Percentiles rank a stretch among this genome's conserved stretches.
Evolutionary conservation across 2,797 vertebrate genomes (phyloP).

Genomic region (Percopsis omiscomaycus): DNA sequence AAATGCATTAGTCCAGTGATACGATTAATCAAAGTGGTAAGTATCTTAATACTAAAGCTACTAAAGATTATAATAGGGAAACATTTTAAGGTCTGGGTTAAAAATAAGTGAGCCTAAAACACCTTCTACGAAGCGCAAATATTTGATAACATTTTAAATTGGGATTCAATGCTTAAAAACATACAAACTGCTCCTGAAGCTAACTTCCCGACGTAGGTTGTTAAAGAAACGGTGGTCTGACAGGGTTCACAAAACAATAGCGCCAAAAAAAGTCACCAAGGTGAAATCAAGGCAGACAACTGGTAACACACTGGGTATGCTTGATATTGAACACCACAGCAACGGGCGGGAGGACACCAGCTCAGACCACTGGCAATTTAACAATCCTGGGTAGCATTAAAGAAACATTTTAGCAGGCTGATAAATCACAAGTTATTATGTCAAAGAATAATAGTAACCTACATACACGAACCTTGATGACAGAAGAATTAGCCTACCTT

Average conservation of each 20-base stretch:
- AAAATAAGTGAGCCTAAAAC: too few relatives aligned
- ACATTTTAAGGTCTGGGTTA: too few relatives aligned
- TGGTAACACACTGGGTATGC: constrained; percentile 27
- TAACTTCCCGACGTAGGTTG: constrained; percentile 18
- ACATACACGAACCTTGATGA: too few relatives aligned
- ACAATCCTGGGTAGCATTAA: constrained; percentile 6
- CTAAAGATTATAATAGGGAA: too few relatives aligned
- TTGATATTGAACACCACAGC: constrained; percentile 20
- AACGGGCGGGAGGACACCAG: constrained; percentile 23
- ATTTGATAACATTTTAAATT: background rate
- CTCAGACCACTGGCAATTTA: constrained; percentile 47
- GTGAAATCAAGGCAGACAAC: constrained; percentile 17
- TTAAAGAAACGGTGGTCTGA: constrained; percentile 65
- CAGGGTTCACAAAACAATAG: constrained; percentile 34
- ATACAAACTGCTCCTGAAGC: background rate
- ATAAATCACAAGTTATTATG: background rate
- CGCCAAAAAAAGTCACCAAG: constrained; percentile 6
- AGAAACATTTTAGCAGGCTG: background rate
- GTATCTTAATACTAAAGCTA: background rate
- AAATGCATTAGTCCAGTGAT: too few relatives aligned
- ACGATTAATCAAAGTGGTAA: too few relatives aligned
- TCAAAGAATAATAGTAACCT: background rate
- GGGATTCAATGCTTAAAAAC: background rate
- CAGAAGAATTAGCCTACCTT: constrained; percentile 79
- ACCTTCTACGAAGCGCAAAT: too few relatives aligned